Conservation (phyloP, 1,140 invertebrate species). For the Drosophila sturtevanti region DNA sequence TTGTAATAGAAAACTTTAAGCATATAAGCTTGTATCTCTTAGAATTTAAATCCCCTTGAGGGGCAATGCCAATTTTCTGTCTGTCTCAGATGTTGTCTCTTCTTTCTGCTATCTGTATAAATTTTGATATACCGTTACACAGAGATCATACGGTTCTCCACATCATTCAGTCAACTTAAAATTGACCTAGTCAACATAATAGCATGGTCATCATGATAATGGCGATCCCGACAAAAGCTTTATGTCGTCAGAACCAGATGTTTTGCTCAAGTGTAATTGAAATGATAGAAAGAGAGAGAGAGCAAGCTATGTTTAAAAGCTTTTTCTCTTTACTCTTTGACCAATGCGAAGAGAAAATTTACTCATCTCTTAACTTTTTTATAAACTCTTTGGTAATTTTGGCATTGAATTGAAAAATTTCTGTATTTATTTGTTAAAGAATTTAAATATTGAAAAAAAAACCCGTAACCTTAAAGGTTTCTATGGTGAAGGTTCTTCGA, state of each 20-base stretch:
- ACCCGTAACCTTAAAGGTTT: constrained; percentile 34
- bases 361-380: constrained; percentile 7
- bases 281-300: constrained; percentile 13
- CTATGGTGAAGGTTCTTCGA: constrained; percentile 38
- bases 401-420: constrained; percentile 27
- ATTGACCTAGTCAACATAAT: constrained; percentile 74
- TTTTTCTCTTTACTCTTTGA: constrained; percentile 4
- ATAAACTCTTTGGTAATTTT: constrained; percentile 23
- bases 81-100: constrained; percentile 9
- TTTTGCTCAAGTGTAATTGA: constrained; percentile 6
- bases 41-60: not conserved
- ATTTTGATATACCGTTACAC: constrained; percentile 70
- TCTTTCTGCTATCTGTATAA: constrained; percentile 40
- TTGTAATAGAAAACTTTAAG: too few species aligned
- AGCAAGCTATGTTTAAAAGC: constrained; percentile 12
- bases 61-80: constrained; percentile 44
- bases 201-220: constrained; percentile 30
- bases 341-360: too few species aligned
- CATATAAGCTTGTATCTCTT: too few species aligned
- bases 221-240: not conserved
- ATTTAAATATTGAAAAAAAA: constrained; percentile 28
- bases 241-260: constrained; percentile 8
- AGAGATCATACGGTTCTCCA: constrained; percentile 34
- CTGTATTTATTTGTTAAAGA: constrained; percentile 30
- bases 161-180: constrained; percentile 19